Evolutionary conservation across 2,888 invertebrate species (phyloP), one percentile per base, ranked within the genome.

Genomic region (Thereva unica): DNA sequence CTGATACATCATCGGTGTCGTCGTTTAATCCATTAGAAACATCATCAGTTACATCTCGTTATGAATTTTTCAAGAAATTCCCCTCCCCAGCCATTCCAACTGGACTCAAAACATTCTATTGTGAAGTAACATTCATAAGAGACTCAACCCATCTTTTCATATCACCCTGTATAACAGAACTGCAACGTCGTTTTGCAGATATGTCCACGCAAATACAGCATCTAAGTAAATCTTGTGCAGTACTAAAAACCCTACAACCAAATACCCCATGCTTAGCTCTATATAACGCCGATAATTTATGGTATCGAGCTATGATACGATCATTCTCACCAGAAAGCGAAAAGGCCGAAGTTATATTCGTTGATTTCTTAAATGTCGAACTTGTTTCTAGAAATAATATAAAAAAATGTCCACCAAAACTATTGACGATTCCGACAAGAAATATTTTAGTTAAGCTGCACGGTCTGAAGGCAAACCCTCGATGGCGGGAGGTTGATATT

Each of bases 291-390:
- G 90, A 91, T 75, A 80, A 82, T 1, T 73, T 78, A 42, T 93
- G 91, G 91, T 91, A 92, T 76, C 83, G 93, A 68, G 91, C 88
- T 0, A 75, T 83, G 9, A 84, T 93, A 61, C 76, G 84, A 50
- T 82, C 85, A 61, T 80, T 83, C 57, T 82, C 84, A 70, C 75
- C 80, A 42, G 72, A 73, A 0, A 76, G 81, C 12, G 77, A 79
- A 5, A 73, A 77, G 59, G 83, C 89, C 0, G 84, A 84, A 73
- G 86, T 93, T 0, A 82, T 83, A 70, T 93, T 88, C 77, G 86
- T 92, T 0, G 93, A 93, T 78, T 92, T 86, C 74, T 90, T 92
- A 1, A 90, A 91, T 73, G 78, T 82, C 5, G 87, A 87, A 74
- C 73, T 81, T 0, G 79, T 88, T 23, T 70, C 82, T 0, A 72